Percentiles rank a stretch among this genome's conserved stretches.
These are phyloP conservation scores for Xylota segnis DNA, from an alignment of 2,888 invertebrate genomes.

Conservation along the genomic window DNA sequence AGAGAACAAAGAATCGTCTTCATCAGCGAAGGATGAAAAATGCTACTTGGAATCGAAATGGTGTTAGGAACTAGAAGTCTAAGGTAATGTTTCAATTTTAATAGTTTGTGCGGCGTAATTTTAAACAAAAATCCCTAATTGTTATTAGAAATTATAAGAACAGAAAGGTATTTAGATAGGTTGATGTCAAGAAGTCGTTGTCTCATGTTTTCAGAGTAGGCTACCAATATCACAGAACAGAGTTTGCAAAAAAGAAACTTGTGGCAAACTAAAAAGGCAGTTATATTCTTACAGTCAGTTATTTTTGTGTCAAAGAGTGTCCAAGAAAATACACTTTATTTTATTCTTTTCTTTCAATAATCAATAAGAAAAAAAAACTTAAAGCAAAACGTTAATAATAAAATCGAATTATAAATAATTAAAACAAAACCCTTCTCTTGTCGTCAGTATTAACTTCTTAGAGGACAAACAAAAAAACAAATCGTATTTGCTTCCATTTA, in stretches of 20 bases:
- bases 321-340: not conserved
- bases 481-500: conserved; percentile 67
- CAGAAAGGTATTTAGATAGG: not conserved
- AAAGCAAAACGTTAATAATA: not conserved
- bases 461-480: conserved; percentile 1
- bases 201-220: too few species aligned
- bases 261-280: not conserved
- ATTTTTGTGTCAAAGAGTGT: not conserved
- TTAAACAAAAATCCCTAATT: not conserved
- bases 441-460: conserved; percentile 43
- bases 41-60: not conserved
- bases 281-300: not conserved
- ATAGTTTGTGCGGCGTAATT: not conserved
- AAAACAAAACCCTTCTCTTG: not conserved
- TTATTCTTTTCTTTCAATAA: not conserved
- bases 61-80: not conserved
- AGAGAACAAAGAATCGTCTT: too few species aligned
- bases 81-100: not conserved
- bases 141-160: not conserved
- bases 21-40: not conserved
- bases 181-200: not conserved
- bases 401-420: not conserved
- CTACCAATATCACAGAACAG: too few species aligned
- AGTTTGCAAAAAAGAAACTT: too few species aligned
- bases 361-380: not conserved